These are phyloP conservation scores for Syndactyla subalaris DNA, from an alignment of 2,797 vertebrate species.

Conservation along the genomic window DNA sequence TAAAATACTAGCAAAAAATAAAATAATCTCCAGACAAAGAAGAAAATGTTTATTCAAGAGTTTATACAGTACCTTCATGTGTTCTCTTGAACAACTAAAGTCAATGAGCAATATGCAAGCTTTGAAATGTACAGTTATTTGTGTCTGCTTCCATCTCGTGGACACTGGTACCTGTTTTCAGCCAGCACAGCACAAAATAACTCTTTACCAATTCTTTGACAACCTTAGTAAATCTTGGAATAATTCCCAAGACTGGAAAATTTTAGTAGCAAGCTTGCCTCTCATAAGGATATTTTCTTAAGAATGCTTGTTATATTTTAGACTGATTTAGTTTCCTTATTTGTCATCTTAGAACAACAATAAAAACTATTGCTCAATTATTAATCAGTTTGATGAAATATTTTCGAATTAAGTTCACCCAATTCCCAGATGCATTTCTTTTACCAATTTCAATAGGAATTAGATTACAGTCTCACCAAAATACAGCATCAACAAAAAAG, in stretches of 20 bases:
- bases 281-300: not conserved
- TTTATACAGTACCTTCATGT: not conserved
- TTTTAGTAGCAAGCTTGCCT: not conserved
- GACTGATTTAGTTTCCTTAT: not conserved
- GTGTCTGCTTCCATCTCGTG: not conserved
- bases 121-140: not conserved
- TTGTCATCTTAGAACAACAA: not conserved
- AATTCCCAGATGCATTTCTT: not conserved
- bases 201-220: not conserved
- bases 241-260: not conserved
- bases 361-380: not conserved
- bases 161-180: not conserved
- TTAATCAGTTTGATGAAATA: not conserved
- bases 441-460: not conserved
- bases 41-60: not conserved
- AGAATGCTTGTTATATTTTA: not conserved
- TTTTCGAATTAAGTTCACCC: not conserved
- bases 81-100: not conserved
- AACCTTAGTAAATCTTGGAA: not conserved
- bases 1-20: not conserved
- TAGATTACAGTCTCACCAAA: not conserved
- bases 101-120: not conserved
- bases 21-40: not conserved
- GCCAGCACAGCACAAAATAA: not conserved
- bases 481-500: not conserved